These are phyloP conservation scores for Chionodraco myersi DNA, from an alignment of 2,113 vertebrate species.

Conservation along the genomic window DNA sequence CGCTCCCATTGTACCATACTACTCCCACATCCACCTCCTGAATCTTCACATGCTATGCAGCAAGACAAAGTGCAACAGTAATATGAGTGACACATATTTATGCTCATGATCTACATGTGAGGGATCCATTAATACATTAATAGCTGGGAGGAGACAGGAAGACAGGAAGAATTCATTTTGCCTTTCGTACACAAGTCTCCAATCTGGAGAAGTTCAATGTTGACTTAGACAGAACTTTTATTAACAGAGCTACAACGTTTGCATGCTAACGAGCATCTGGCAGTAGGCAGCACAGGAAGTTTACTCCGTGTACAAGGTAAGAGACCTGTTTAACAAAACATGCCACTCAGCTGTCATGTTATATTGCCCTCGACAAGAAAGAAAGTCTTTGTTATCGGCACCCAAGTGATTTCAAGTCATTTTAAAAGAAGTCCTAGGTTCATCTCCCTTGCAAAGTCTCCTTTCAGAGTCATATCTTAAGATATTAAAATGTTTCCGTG, in stretches of 20 bases:
- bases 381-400: not conserved
- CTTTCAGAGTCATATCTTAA: not conserved
- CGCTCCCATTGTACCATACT: conserved; percentile 51
- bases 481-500: not conserved
- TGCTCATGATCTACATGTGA: conserved; percentile 28
- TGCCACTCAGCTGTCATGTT: conserved; percentile 5
- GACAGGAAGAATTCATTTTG: conserved; percentile 20
- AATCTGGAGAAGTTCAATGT: conserved; percentile 29
- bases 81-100: conserved; percentile 26
- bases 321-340: conserved; percentile 21
- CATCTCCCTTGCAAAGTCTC: not conserved
- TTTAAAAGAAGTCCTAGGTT: not conserved
- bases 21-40: conserved; percentile 69
- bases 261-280: conserved; percentile 2
- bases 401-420: not conserved
- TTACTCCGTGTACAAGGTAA: not conserved
- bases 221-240: conserved; percentile 3
- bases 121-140: conserved; percentile 40
- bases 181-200: not conserved
- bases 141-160: conserved; percentile 17
- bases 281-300: not conserved
- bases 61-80: conserved; percentile 3
- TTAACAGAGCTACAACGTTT: conserved; percentile 17
- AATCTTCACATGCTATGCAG: conserved; percentile 50
- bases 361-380: not conserved